Evolutionary conservation across 2,113 vertebrate genomes (phyloP), one percentile per base, ranked within the genome.

Genomic region (Triplophysa dalaica): DNA sequence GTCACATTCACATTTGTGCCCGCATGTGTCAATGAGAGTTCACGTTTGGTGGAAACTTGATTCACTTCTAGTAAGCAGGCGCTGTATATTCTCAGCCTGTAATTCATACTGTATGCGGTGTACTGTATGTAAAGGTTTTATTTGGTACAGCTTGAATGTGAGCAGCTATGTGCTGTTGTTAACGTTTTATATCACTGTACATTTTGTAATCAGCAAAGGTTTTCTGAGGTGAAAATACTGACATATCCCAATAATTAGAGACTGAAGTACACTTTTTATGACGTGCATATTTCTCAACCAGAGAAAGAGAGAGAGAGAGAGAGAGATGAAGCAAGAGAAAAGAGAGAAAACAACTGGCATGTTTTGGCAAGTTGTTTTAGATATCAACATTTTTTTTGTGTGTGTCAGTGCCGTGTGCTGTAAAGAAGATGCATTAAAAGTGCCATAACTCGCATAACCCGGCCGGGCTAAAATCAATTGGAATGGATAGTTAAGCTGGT

Each of bases 401-500:
- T 85, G 83, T 64, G 84, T 78, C 79, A 85, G 86, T 85, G 91
- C 90, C 88, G 89, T 90, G 88, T 85, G 87, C 90, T 87, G 89
- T 89, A 89, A 86, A 91, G 88, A 91, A 91, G 90, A 90, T 91
- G 89, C 92, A 92, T 93, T 92, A 91, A 92, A 92, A 91, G 83
- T 90, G 87, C 91, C 89, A 92, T 91, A 92, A 91, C 90, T 90
- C 88, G 89, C 89, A 91, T 90, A 77, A 90, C 86, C 90, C 91
- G 87, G 90, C 90, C 91, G 90, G 90, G 91, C 92, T 92, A 90
- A 91, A 91, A 92, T 93, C 92, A 92, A 93, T 92, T 88, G 91
- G 90, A 93, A 92, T 91, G 90, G 92, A 92, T 93, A 93, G 92
- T 93, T 93, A 93, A 93, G 91, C 91, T 90, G 87, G 90, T 85